phyloP scores from a whole-genome alignment of 2,113 vertebrate species.

The Eulemur rufifrons region DNA sequence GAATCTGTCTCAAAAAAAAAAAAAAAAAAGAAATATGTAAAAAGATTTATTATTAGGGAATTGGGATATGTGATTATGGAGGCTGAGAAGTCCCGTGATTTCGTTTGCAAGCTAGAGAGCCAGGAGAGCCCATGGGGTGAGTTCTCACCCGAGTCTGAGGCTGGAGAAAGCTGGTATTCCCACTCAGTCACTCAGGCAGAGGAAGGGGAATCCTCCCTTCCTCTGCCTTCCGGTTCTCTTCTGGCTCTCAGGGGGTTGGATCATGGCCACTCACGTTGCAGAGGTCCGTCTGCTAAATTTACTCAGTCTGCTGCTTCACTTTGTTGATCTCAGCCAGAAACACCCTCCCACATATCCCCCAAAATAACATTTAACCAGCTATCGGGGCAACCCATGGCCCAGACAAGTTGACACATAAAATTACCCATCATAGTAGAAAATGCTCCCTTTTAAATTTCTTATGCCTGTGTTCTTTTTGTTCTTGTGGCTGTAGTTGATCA shows the following conservation, averaged over 20 bases:
- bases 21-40: background rate
- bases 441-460: background rate
- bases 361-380: background rate
- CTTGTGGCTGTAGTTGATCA: conserved; percentile 38
- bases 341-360: background rate
- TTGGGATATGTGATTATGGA: background rate
- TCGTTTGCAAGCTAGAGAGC: background rate
- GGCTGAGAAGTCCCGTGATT: background rate
- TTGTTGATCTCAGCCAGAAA: background rate
- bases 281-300: background rate
- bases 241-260: background rate
- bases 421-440: background rate
- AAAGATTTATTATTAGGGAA: background rate
- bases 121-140: background rate
- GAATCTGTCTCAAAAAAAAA: too few species aligned
- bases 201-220: background rate
- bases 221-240: background rate
- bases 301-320: background rate
- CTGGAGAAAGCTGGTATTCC: background rate
- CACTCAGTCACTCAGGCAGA: background rate
- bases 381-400: background rate
- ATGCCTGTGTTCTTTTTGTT: background rate
- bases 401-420: background rate
- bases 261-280: background rate
- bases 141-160: background rate